Evolutionary conservation across 2,888 invertebrate species (phyloP).

Genomic region (Halocaridina rubra): DNA sequence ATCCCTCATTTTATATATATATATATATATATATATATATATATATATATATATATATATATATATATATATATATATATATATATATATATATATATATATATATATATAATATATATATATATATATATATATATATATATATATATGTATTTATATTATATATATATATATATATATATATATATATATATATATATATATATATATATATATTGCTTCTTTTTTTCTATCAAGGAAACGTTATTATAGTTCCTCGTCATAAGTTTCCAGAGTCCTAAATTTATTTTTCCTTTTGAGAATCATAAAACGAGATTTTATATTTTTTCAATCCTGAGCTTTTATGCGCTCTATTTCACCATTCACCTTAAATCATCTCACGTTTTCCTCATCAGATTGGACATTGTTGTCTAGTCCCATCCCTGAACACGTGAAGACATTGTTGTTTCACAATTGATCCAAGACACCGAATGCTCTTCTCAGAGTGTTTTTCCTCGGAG

Average conservation of each 20-base stretch:
- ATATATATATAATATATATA: constrained; percentile 21
- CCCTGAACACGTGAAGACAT: too few species aligned
- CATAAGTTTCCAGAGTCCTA: too few species aligned
- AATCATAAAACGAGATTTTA: too few species aligned
- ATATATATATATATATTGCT: constrained; percentile 12
- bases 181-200: constrained; percentile 4
- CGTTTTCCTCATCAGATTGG: too few species aligned
- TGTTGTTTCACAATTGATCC: too few species aligned
- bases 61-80: background rate
- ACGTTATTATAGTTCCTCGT: too few species aligned
- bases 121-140: constrained; percentile 13
- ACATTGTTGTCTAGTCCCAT: too few species aligned
- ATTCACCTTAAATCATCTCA: too few species aligned
- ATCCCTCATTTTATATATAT: background rate
- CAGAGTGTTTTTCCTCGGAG: too few species aligned
- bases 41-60: background rate
- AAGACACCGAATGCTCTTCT: too few species aligned
- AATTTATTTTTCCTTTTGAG: too few species aligned
- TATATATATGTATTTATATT: background rate
- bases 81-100: constrained; percentile 12
- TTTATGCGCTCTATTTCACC: background rate
- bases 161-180: constrained; percentile 1
- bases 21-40: constrained; percentile 19
- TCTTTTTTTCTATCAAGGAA: too few species aligned
- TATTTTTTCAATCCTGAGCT: background rate